Evolutionary conservation across 1,140 invertebrate genomes (phyloP), one percentile per base, ranked within the genome.

Genomic region (Saxidomus purpurata): DNA sequence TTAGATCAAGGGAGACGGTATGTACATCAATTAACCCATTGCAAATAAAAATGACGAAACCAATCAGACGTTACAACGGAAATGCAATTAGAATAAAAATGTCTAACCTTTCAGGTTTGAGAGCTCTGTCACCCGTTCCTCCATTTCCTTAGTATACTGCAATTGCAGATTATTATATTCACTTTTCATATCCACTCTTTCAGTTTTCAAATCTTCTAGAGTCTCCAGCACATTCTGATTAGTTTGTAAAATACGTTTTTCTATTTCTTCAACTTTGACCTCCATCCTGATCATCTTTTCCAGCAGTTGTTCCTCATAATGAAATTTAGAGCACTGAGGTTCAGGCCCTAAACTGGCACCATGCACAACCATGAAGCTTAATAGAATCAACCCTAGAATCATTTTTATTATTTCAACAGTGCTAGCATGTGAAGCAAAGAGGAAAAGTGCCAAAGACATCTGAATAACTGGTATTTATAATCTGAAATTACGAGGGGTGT

Each of bases 251-350:
- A 63, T 63, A 63, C 59, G 59, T 63, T 63, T 63, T 28, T 63
- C 59, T 8, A 63, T 63, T 1, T 25, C 59, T 63, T 63, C 59
- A 63, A 63, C 59, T 63, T 63, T 63, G 3, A 63, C 25, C 25
- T 63, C 59, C 22, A 28, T 63, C 25, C 59, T 63, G 25, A 63
- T 63, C 59, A 63, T 63, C 25, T 63, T 63, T n/a, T 63, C 59
- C n/a, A 63, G 25, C 8, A 63, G 59, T 28, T 63, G 59, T 28
- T 63, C 59, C 28, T 63, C 59, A 63, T 63, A 63, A 28, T 63
- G 59, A n/a, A 63, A 63, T 28, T 28, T 25, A 0, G 59, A 63
- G 25, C 59, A 63, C 15, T 28, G n/a, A 25, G 59, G 59, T 28
- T 63, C 59, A 25, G 4, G 1, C 15, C 25, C 59, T 63, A 28